phyloP scores from a whole-genome alignment of 2,888 invertebrate species.

The Polyommatus icarus region DNA sequence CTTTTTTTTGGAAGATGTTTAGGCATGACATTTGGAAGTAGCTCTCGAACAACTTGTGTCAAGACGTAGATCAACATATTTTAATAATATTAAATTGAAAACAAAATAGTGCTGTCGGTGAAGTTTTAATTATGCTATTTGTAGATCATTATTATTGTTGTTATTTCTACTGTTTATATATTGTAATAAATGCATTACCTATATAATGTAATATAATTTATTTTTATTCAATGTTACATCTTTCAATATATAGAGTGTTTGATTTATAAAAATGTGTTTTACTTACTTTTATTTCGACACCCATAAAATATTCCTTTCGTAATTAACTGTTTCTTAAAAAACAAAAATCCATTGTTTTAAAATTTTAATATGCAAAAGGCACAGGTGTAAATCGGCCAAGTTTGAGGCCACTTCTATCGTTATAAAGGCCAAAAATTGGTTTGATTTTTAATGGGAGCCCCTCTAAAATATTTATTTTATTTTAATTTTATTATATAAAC shows the following conservation, averaged over 20 bases:
- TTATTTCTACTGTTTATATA: constrained; percentile 63
- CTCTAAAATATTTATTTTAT: too few species aligned
- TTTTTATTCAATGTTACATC: constrained; percentile 44
- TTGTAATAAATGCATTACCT: constrained; percentile 58
- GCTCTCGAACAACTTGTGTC: not conserved
- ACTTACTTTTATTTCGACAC: not conserved
- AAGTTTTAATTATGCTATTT: constrained; percentile 72
- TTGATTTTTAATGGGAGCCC: too few species aligned
- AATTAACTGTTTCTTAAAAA: too few species aligned
- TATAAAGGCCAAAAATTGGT: too few species aligned
- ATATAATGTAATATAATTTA: constrained; percentile 45
- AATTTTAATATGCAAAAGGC: too few species aligned
- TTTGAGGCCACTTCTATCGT: too few species aligned
- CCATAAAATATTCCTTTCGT: too few species aligned
- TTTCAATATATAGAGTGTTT: constrained; percentile 14
- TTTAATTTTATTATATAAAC: too few species aligned
- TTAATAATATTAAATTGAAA: constrained; percentile 57
- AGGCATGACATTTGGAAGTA: not conserved
- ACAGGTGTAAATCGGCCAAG: too few species aligned
- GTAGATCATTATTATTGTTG: constrained; percentile 60
- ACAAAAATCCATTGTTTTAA: too few species aligned
- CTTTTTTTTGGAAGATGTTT: constrained; percentile 46
- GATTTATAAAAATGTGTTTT: not conserved
- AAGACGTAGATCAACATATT: constrained; percentile 12
- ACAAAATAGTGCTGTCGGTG: constrained; percentile 64